phyloP scores from a whole-genome alignment of 2,797 vertebrate genomes.

The Halcyon leucocephala region DNA sequence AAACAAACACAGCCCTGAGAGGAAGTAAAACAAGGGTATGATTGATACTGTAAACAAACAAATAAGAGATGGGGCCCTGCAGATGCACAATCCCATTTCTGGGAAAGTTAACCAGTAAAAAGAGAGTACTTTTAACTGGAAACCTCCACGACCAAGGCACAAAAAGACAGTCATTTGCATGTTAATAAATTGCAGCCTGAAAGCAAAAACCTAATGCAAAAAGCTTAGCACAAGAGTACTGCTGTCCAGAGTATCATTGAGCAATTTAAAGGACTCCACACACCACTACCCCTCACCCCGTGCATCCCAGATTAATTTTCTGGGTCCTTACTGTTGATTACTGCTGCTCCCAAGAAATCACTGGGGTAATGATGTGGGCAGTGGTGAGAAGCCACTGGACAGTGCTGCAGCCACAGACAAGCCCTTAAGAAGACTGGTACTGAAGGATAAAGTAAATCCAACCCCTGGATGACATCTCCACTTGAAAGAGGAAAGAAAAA shows the following conservation, averaged over 20 bases:
- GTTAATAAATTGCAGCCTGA: not conserved
- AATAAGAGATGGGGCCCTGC: not conserved
- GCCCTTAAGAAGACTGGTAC: not conserved
- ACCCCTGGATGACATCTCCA: not conserved
- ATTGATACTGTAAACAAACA: slow-evolving; percentile 20
- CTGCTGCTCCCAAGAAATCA: not conserved
- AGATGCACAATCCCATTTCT: not conserved
- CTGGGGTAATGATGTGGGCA: not conserved
- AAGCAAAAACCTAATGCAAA: not conserved
- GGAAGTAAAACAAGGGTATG: not conserved
- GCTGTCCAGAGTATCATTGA: not conserved
- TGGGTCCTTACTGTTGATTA: not conserved
- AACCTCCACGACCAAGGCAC: not conserved
- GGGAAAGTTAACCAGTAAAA: not conserved
- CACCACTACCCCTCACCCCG: not conserved
- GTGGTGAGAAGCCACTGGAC: not conserved
- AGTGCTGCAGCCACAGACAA: not conserved
- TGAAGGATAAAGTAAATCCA: not conserved
- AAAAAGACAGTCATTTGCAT: not conserved
- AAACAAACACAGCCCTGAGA: not conserved
- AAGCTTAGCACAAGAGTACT: not conserved
- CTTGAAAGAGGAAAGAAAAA: not conserved
- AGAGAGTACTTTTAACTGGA: not conserved
- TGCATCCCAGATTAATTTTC: not conserved
- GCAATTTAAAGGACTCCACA: not conserved